A percentile compares a stretch with the other conserved stretches of the same genome.
Conservation (phyloP, 2,113 vertebrate genomes). For the Ctenodactylus gundi region DNA sequence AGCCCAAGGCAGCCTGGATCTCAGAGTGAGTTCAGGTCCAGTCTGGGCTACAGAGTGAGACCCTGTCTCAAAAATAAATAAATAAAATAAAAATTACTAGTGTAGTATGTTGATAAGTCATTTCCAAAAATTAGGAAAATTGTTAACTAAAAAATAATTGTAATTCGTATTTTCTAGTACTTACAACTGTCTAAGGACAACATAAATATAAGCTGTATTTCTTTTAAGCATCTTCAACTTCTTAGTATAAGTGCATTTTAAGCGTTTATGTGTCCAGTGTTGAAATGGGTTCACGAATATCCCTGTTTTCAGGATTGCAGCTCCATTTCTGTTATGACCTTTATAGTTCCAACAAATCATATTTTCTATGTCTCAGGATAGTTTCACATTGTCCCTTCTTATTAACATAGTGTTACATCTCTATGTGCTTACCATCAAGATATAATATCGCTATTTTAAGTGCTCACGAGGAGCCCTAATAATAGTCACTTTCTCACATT, state of each 20-base stretch:
- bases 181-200: neutral
- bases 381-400: neutral
- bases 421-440: neutral
- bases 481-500: neutral
- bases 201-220: constrained; percentile 27
- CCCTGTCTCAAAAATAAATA: too few species aligned
- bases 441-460: neutral
- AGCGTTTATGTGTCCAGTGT: neutral
- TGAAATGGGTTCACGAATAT: neutral
- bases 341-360: neutral
- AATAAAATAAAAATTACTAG: neutral
- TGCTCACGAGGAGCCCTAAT: neutral
- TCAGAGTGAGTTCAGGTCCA: too few species aligned
- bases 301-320: neutral
- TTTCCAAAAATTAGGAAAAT: neutral
- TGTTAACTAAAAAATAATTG: neutral
- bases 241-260: neutral
- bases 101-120: neutral
- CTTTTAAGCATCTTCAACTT: neutral
- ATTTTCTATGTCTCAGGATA: neutral
- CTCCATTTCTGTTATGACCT: neutral
- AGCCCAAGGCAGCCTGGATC: too few species aligned
- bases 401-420: neutral
- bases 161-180: neutral
- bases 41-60: too few species aligned